Evolutionary conservation across 2,113 vertebrate genomes (phyloP).

Genomic region (Scartelaos histophorus): DNA sequence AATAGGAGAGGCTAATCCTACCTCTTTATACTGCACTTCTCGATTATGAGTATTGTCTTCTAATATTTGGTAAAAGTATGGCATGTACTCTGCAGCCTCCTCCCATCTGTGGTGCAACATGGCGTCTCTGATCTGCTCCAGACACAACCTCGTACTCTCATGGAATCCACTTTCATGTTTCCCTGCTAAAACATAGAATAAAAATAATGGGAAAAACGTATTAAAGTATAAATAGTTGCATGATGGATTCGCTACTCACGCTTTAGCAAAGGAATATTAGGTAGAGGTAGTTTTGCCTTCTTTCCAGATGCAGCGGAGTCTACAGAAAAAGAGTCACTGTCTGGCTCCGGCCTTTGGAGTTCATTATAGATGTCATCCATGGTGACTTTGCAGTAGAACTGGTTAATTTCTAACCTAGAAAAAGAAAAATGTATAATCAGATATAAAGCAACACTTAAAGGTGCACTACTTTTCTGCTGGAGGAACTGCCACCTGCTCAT

Average conservation of each 20-base stretch:
- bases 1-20: slow-evolving; percentile 32
- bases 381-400: background rate
- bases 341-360: background rate
- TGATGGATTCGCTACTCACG: slow-evolving; percentile 31
- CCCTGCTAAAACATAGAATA: slow-evolving; percentile 36
- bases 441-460: background rate
- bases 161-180: slow-evolving; percentile 71
- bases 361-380: slow-evolving; percentile 67
- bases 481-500: too few relatives aligned
- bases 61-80: slow-evolving; percentile 79
- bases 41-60: slow-evolving; percentile 64
- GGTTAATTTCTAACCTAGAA: background rate
- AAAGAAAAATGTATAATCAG: background rate
- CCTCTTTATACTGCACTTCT: slow-evolving; percentile 71
- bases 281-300: slow-evolving; percentile 16
- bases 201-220: background rate
- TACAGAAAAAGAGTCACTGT: background rate
- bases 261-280: background rate
- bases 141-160: slow-evolving; percentile 73
- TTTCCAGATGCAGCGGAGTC: slow-evolving; percentile 10
- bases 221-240: background rate
- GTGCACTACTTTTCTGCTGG: too few relatives aligned
- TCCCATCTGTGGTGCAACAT: slow-evolving; percentile 87
- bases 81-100: slow-evolving; percentile 82
- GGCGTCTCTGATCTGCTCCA: slow-evolving; percentile 81